Conservation (phyloP, 1,140 invertebrate species). For the Homalodisca vitripennis region DNA sequence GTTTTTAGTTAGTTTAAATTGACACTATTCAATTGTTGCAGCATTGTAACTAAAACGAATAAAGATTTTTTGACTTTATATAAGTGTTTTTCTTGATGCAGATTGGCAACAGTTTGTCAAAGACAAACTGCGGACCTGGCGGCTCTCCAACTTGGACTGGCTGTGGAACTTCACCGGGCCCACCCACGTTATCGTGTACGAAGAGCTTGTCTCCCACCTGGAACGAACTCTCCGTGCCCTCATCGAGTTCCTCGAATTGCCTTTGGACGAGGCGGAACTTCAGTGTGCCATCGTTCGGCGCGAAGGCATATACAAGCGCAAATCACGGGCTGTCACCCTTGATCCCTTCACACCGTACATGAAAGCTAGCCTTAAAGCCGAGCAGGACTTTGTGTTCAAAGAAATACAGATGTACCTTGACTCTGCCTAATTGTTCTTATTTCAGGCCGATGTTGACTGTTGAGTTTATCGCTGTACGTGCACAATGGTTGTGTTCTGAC, state of each 20-base stretch:
- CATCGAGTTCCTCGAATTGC: conserved; percentile 60
- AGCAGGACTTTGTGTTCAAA: conserved; percentile 30
- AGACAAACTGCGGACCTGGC: conserved; percentile 65
- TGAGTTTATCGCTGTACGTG: neutral
- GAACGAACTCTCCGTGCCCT: conserved; percentile 56
- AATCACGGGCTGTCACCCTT: conserved; percentile 61
- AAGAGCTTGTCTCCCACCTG: conserved; percentile 62
- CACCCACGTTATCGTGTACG: conserved; percentile 68
- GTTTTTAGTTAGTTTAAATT: too few species aligned
- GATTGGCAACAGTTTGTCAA: conserved; percentile 71
- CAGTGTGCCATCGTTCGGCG: conserved; percentile 58
- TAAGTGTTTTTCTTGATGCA: conserved; percentile 48
- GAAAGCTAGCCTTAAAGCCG: conserved; percentile 48
- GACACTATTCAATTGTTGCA: too few species aligned
- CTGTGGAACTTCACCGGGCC: conserved; percentile 65
- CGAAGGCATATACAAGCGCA: conserved; percentile 70
- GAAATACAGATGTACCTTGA: conserved; percentile 23
- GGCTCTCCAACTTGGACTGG: conserved; percentile 66
- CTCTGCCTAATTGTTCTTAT: neutral
- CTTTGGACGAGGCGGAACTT: conserved; percentile 53
- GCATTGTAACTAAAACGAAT: too few species aligned
- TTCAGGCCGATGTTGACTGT: neutral
- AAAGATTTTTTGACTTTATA: too few species aligned
- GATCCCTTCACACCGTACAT: conserved; percentile 65
- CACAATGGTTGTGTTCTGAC: too few species aligned